A percentile compares a stretch with the other conserved stretches of the same genome.
These are phyloP conservation scores for Leucophenga montana DNA, from an alignment of 2,888 invertebrate species.

Conservation along the genomic window DNA sequence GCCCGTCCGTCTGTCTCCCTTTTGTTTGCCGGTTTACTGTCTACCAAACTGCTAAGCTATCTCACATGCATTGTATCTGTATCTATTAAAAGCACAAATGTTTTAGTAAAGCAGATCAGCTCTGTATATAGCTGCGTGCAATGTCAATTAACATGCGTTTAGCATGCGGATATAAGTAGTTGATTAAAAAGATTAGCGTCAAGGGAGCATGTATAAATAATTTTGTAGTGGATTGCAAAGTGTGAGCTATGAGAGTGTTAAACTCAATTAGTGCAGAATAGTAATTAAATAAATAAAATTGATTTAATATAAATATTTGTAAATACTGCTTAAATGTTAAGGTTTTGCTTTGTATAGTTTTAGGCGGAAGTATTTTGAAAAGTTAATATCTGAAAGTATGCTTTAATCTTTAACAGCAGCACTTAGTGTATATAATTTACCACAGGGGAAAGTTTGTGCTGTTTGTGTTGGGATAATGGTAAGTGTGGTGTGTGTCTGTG, in stretches of 20 bases:
- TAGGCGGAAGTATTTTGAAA: neutral
- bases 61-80: too few species aligned
- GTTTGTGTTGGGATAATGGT: neutral
- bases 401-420: too few species aligned
- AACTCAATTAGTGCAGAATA: too few species aligned
- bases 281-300: neutral
- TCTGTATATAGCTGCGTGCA: neutral
- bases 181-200: constrained; percentile 60
- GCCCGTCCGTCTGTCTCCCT: neutral
- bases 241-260: too few species aligned
- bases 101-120: too few species aligned
- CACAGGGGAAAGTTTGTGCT: too few species aligned
- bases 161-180: constrained; percentile 60
- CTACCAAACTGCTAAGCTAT: too few species aligned
- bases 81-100: too few species aligned
- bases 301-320: constrained; percentile 6
- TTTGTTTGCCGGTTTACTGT: too few species aligned
- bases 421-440: too few species aligned
- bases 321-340: constrained; percentile 2
- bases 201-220: constrained; percentile 38
- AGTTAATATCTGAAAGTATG: too few species aligned
- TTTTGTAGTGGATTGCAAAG: constrained; percentile 30
- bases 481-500: neutral
- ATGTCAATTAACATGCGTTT: constrained; percentile 59
- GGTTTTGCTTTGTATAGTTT: neutral